These are phyloP conservation scores for Scortum barcoo DNA, from an alignment of 2,113 vertebrate genomes.

Conservation along the genomic window DNA sequence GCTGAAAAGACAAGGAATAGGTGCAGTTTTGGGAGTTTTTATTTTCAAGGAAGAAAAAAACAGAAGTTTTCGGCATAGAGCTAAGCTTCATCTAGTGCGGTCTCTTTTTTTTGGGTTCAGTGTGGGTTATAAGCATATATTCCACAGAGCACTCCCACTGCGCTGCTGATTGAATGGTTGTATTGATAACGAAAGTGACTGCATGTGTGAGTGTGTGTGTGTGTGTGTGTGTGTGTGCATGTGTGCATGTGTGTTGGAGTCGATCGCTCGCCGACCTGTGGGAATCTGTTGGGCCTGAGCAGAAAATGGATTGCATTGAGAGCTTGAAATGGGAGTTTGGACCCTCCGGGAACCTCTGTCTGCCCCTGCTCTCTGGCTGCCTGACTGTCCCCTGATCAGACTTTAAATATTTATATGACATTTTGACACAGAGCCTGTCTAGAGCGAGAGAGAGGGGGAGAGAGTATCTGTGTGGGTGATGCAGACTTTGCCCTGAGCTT, in stretches of 20 bases:
- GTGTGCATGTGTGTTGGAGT: conserved; percentile 35
- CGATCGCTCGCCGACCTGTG: conserved; percentile 46
- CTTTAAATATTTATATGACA: conserved; percentile 75
- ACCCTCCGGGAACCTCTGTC: conserved; percentile 49
- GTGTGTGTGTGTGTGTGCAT: too few relatives aligned
- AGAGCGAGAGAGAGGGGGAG: conserved; percentile 13
- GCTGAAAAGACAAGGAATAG: not conserved
- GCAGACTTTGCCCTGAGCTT: conserved; percentile 49
- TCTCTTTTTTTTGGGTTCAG: not conserved
- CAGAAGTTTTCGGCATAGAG: conserved; percentile 1
- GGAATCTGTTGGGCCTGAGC: conserved; percentile 55
- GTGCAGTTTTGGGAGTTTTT: conserved; percentile 19
- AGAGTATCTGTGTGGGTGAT: not conserved
- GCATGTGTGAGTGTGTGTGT: conserved; percentile 16
- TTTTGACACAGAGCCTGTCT: conserved; percentile 62
- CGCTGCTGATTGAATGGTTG: conserved; percentile 67
- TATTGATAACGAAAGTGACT: conserved; percentile 60
- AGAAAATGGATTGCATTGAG: conserved; percentile 67
- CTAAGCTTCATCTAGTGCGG: conserved; percentile 28
- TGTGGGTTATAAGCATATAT: conserved; percentile 29
- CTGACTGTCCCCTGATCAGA: conserved; percentile 55
- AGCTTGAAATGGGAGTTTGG: conserved; percentile 49
- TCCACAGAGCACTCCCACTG: conserved; percentile 58
- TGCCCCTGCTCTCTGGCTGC: conserved; percentile 36
- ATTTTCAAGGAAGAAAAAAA: conserved; percentile 13